Evolutionary conservation across 1,140 invertebrate species (phyloP), one percentile per base, ranked within the genome.

Genomic region (Drosophila persimilis): DNA sequence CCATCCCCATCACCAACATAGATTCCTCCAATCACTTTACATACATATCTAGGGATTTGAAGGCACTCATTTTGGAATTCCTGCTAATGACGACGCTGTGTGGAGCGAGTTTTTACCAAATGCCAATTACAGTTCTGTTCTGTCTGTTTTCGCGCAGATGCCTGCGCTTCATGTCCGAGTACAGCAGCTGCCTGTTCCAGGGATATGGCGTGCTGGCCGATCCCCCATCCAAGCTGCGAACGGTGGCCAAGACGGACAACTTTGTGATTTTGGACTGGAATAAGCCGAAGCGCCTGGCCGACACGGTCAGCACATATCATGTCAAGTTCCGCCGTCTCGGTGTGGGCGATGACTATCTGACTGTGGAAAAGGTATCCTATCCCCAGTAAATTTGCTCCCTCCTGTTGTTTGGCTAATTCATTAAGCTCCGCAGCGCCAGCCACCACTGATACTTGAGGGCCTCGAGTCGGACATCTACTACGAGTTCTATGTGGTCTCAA

Each of bases 191-290:
- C 83, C 91, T 97, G 6, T 93, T 97, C 67, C 95, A 96, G 92
- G 95, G 96, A 6, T 97, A 97, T 85, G 96, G 96, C 2, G 96
- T 97, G 0, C 92, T 97, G 2, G 95, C 96, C 0, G 94, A 95
- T 39, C 92, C 94, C 13, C 96, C 96, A 0, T 93, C 92, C 0
- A 92, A 93, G 51, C 91, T 97, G 2, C 93, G 94, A 52, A 93
- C 97, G 1, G 94, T 95, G 17, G 95, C 95, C 80, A 93, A 96
- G 45, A 94, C 95, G 65, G 93, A 94, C 2, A 94, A 94, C 80
- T 97, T 95, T 90, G 95, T 95, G 0, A 94, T 97, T 35, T 85
- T 97, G 0, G 95, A 95, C 73, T 97, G 96, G 96, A 93, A 94
- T 1, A 86, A 94, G n/a, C 96, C 96, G 0, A 93, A 93, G 53